A percentile compares a stretch with the other conserved stretches of the same genome.
Evolutionary conservation across 92 coral and sea anemone genomes (phyloP).

Genomic region (Epizoanthus fatuus): DNA sequence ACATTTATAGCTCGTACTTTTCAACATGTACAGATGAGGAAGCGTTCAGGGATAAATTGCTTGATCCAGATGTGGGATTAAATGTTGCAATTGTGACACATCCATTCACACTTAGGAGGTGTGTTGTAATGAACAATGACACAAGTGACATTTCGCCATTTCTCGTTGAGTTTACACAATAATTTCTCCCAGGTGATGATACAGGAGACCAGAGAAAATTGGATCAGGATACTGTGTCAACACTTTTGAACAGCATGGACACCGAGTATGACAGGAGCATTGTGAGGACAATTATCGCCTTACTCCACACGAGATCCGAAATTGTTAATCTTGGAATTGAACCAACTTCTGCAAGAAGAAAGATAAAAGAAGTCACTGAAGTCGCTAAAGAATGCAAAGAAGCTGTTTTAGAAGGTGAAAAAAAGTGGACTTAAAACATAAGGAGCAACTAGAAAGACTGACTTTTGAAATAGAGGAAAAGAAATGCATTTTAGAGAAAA

Average conservation of each 20-base stretch:
- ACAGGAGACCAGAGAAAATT: constrained; percentile 13
- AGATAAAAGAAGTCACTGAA: constrained; percentile 37
- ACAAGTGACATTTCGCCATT: constrained; percentile 42
- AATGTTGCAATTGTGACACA: constrained; percentile 52
- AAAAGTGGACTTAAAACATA: constrained; percentile 25
- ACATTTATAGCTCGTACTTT: constrained; percentile 37
- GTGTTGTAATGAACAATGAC: constrained; percentile 54
- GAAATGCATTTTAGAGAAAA: constrained; percentile 35
- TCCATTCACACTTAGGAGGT: constrained; percentile 34
- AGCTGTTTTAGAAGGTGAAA: constrained; percentile 40
- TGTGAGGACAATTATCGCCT: constrained; percentile 35
- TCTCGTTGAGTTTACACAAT: constrained; percentile 33
- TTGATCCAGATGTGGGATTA: constrained; percentile 42
- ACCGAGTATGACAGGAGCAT: constrained; percentile 57
- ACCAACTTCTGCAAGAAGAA: constrained; percentile 20
- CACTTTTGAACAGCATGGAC: constrained; percentile 60
- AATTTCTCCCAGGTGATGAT: constrained; percentile 26
- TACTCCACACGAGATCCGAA: constrained; percentile 39
- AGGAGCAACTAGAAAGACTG: constrained; percentile 38
- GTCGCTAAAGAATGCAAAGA: constrained; percentile 47
- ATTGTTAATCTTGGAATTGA: constrained; percentile 55
- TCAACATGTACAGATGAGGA: constrained; percentile 33
- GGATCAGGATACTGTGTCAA: constrained; percentile 40
- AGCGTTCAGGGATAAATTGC: constrained; percentile 55
- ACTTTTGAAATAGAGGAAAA: constrained; percentile 32